Percentiles rank a stretch among this genome's conserved stretches.
phyloP scores from a whole-genome alignment of 1,140 invertebrate genomes.

The Bombus soroeensis region DNA sequence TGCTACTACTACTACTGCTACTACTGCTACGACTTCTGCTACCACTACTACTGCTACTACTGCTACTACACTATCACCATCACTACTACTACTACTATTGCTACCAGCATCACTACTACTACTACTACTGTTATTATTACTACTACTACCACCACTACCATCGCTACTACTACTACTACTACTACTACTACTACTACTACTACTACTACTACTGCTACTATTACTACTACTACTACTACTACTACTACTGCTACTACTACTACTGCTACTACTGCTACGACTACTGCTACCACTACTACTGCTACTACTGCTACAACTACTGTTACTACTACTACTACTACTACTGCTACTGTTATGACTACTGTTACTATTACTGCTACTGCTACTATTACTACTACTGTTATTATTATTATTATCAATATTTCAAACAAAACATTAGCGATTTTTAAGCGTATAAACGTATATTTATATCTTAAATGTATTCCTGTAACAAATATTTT shows the following conservation, averaged over 20 bases:
- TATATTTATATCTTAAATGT: conserved; percentile 65
- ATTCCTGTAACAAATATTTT: conserved; percentile 71
- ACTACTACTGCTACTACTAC: rapidly evolving
- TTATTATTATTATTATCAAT: conserved; percentile 49
- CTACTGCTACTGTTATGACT: conserved; percentile 41
- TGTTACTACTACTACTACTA: conserved; percentile 35
- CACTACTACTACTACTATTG: too few relatives aligned
- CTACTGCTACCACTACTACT: rapidly evolving
- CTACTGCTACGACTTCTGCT: rapidly evolving
- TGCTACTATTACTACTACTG: conserved; percentile 62
- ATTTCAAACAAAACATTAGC: conserved; percentile 60
- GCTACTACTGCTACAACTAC: conserved; percentile 32
- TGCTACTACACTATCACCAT: too few relatives aligned
- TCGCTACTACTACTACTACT: rapidly evolving
- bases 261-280: rapidly evolving
- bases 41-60: rapidly evolving
- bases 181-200: rapidly evolving
- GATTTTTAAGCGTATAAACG: conserved; percentile 56
- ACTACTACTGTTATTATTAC: too few relatives aligned
- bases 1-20: rapidly evolving
- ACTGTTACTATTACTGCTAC: conserved; percentile 22
- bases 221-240: rapidly evolving
- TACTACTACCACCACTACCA: rapidly evolving
- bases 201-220: rapidly evolving
- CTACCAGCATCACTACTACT: too few relatives aligned